Conservation (phyloP, 1,140 invertebrate species). For the Drosophila elegans region DNA sequence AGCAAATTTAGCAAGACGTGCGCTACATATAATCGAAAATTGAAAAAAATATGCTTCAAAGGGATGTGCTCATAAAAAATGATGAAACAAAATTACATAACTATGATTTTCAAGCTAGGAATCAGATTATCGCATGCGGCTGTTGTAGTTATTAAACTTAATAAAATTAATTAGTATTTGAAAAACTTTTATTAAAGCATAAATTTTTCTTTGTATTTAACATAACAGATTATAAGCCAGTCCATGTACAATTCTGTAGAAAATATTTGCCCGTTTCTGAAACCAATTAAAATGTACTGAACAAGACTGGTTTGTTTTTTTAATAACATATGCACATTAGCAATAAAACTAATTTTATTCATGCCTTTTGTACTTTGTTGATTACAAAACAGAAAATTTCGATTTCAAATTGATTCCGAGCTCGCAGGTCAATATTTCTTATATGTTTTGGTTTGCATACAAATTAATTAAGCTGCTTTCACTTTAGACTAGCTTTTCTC, state of each 20-base stretch:
- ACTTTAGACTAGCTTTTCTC: not conserved
- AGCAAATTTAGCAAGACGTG: slow-evolving; percentile 57
- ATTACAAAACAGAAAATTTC: too few species aligned
- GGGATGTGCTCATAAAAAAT: slow-evolving; percentile 38
- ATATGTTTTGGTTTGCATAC: not conserved
- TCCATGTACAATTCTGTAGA: too few species aligned
- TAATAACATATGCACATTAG: too few species aligned
- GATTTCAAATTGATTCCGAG: not conserved
- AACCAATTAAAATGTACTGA: too few species aligned
- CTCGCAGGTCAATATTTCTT: not conserved
- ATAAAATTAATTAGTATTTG: too few species aligned
- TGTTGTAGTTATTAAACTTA: not conserved
- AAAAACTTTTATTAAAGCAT: too few species aligned
- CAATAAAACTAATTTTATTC: too few species aligned
- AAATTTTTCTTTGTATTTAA: too few species aligned
- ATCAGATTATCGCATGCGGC: not conserved
- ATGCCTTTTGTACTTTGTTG: too few species aligned
- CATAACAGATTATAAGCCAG: too few species aligned
- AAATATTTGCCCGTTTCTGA: too few species aligned
- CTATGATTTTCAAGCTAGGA: not conserved
- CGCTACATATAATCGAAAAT: slow-evolving; percentile 56
- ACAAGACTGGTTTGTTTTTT: too few species aligned
- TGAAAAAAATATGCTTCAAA: slow-evolving; percentile 64
- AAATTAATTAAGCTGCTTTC: not conserved
- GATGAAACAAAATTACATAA: slow-evolving; percentile 6